These are phyloP conservation scores for Panthera tigris DNA, from an alignment of 2,113 vertebrate genomes.

Conservation along the genomic window DNA sequence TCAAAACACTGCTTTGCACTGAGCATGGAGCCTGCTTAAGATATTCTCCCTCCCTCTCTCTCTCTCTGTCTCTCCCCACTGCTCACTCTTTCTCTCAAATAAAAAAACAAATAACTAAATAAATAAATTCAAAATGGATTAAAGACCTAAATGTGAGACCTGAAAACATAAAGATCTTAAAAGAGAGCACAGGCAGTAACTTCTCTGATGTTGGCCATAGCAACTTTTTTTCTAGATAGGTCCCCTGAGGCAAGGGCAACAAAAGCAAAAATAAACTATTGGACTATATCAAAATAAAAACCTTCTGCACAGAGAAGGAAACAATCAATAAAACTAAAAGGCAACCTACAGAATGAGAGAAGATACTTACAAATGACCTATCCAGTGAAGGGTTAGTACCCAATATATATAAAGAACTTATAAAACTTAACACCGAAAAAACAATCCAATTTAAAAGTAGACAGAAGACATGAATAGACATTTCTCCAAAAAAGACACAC, in stretches of 20 bases:
- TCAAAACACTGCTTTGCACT: no score
- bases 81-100: no score
- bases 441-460: neutral
- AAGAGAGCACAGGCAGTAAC: neutral
- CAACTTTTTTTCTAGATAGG: neutral
- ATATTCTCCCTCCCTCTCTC: no score
- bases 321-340: neutral
- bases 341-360: neutral
- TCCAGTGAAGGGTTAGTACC: neutral
- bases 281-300: neutral
- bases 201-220: neutral
- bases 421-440: neutral
- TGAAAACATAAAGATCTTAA: neutral
- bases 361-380: neutral
- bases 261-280: neutral
- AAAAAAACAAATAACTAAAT: no score
- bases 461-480: neutral
- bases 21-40: no score
- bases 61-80: no score
- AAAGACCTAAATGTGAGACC: neutral
- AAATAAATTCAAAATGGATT: neutral
- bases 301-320: neutral
- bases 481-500: neutral
- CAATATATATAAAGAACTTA: neutral
- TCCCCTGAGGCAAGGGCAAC: neutral